Conservation (phyloP, 2,797 vertebrate species). For the Hypotaenidia philippensis region DNA sequence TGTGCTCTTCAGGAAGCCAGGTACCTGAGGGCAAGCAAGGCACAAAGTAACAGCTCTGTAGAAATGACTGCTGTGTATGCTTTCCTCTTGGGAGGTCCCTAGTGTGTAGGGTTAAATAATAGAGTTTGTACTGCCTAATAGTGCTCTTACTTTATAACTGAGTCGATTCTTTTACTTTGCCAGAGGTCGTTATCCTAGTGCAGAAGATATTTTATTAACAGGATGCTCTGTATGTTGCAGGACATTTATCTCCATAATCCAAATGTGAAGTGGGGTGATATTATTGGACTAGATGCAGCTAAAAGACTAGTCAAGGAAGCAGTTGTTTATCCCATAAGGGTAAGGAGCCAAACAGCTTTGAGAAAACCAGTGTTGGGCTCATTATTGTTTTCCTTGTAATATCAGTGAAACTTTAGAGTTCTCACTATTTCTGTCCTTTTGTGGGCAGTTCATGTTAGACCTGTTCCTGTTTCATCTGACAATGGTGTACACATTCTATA, state of each 20-base stretch:
- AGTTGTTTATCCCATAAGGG: conserved; percentile 93
- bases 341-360: conserved; percentile 53
- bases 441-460: background rate
- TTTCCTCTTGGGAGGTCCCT: conserved; percentile 1
- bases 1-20: background rate
- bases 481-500: background rate
- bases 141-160: conserved; percentile 2
- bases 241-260: conserved; percentile 97
- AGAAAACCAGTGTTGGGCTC: background rate
- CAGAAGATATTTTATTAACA: conserved; percentile 54
- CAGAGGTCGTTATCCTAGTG: background rate
- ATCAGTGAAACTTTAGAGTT: background rate
- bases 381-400: background rate
- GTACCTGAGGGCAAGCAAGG: background rate
- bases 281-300: conserved; percentile 93
- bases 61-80: background rate
- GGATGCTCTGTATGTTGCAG: conserved; percentile 81
- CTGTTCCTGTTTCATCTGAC: background rate
- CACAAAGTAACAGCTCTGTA: background rate
- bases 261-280: conserved; percentile 93
- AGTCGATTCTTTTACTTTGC: background rate
- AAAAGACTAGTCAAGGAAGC: conserved; percentile 98
- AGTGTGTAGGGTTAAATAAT: background rate
- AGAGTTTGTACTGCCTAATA: background rate
- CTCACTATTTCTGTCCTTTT: background rate